phyloP scores from a whole-genome alignment of 2,888 invertebrate genomes.

The Sphaeridia pumilis region DNA sequence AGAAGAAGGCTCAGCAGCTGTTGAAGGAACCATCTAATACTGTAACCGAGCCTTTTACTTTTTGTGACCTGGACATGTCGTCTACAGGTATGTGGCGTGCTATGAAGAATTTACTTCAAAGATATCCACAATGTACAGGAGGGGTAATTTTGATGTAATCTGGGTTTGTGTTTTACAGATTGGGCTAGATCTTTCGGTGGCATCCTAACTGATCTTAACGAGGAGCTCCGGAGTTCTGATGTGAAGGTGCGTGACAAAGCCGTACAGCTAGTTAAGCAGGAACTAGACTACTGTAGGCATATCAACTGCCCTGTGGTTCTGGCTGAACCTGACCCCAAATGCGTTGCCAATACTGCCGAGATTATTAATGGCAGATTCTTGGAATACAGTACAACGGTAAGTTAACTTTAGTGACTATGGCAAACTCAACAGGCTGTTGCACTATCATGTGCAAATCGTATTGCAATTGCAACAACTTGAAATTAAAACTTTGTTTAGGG shows the following conservation, averaged over 20 bases:
- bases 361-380: constrained; percentile 1
- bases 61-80: constrained; percentile 22
- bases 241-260: constrained; percentile 48
- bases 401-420: too few species aligned
- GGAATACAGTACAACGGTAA: not conserved
- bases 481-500: not conserved
- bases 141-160: too few species aligned
- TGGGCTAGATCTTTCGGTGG: constrained; percentile 43
- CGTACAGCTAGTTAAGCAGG: constrained; percentile 53
- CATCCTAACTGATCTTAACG: constrained; percentile 18
- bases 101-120: not conserved
- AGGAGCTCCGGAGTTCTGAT: constrained; percentile 38
- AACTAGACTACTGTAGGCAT: constrained; percentile 62
- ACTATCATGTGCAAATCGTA: too few species aligned
- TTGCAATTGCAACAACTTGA: too few species aligned
- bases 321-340: constrained; percentile 9
- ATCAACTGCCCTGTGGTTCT: constrained; percentile 58
- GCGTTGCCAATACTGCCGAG: constrained; percentile 45
- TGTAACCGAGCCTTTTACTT: constrained; percentile 21
- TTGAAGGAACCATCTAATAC: not conserved
- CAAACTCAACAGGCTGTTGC: too few species aligned
- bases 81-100: constrained; percentile 13
- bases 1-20: not conserved
- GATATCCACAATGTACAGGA: not conserved
- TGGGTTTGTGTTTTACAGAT: too few species aligned